Conservation (phyloP, 2,888 invertebrate genomes). For the Eueremaeus valkanovi region DNA sequence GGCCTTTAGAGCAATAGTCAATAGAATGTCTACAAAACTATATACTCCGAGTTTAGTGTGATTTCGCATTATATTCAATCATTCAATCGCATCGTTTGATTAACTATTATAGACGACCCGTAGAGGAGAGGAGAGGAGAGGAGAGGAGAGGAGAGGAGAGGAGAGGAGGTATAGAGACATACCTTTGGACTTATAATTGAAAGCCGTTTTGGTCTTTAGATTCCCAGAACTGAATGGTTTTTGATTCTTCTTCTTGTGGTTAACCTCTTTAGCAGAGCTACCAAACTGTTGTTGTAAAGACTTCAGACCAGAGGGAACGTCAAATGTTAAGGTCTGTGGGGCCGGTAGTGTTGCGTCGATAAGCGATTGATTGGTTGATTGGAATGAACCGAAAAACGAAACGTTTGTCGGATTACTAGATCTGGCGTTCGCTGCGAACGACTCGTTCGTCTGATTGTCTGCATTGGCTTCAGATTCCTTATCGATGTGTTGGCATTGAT, state of each 20-base stretch:
- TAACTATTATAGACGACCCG: no score
- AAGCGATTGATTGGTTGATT: background rate
- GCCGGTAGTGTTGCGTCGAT: background rate
- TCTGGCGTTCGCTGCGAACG: background rate
- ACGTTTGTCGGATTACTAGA: background rate
- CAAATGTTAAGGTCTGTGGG: conserved; percentile 4
- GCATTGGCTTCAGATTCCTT: background rate
- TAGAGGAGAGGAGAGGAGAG: no score
- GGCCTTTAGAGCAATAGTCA: no score
- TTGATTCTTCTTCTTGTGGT: background rate
- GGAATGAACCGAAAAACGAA: conserved; percentile 2
- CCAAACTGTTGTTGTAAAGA: conserved; percentile 15
- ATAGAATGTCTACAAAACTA: no score
- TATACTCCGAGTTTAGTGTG: no score
- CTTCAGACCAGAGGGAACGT: conserved; percentile 28
- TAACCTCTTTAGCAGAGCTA: background rate
- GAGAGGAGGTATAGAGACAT: no score
- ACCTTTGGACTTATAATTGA: background rate
- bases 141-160: no score
- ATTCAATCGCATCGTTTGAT: no score
- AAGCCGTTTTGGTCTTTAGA: background rate
- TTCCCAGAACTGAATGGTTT: background rate
- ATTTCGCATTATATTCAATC: no score
- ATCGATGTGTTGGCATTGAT: conserved; percentile 6
- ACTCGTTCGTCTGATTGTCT: background rate